Conservation (phyloP, 2,888 invertebrate species). For the Drosophila imparisetae region DNA sequence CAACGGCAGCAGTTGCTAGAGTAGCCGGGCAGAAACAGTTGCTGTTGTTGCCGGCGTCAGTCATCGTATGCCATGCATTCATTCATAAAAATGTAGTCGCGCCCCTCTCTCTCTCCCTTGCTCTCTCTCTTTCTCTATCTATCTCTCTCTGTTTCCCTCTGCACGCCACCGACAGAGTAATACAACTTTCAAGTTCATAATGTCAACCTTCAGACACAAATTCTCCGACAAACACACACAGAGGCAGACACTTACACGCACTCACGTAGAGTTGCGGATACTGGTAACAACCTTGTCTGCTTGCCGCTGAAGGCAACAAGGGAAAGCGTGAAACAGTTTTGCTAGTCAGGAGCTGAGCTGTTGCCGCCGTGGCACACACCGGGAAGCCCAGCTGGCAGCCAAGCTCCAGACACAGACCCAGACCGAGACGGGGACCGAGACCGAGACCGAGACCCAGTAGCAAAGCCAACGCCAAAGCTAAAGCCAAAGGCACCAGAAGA, state of each 20-base stretch:
- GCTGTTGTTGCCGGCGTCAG: slow-evolving; percentile 32
- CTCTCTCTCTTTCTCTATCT: too few species aligned
- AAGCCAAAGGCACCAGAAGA: slow-evolving; percentile 20
- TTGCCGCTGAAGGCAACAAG: slow-evolving; percentile 40
- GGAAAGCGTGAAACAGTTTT: slow-evolving; percentile 75
- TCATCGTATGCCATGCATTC: slow-evolving; percentile 69
- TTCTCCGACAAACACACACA: slow-evolving; percentile 42
- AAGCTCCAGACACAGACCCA: slow-evolving; percentile 43
- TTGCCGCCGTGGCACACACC: slow-evolving; percentile 34
- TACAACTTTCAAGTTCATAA: slow-evolving; percentile 83
- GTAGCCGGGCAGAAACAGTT: slow-evolving; percentile 13
- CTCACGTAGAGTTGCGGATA: slow-evolving; percentile 22
- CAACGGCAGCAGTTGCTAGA: slow-evolving; percentile 4
- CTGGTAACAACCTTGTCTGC: slow-evolving; percentile 44
- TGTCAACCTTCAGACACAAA: slow-evolving; percentile 81
- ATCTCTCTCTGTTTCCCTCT: background rate
- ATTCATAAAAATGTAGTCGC: slow-evolving; percentile 72
- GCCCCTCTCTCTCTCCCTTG: background rate
- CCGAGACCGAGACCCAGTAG: background rate
- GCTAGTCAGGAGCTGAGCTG: slow-evolving; percentile 50
- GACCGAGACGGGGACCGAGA: slow-evolving; percentile 19
- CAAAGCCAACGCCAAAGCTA: slow-evolving; percentile 10
- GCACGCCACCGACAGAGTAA: slow-evolving; percentile 32
- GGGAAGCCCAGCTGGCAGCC: slow-evolving; percentile 57
- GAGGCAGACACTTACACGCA: slow-evolving; percentile 9